Evolutionary conservation across 2,113 vertebrate species (phyloP), one percentile per base, ranked within the genome.

Genomic region (Morone chrysops): DNA sequence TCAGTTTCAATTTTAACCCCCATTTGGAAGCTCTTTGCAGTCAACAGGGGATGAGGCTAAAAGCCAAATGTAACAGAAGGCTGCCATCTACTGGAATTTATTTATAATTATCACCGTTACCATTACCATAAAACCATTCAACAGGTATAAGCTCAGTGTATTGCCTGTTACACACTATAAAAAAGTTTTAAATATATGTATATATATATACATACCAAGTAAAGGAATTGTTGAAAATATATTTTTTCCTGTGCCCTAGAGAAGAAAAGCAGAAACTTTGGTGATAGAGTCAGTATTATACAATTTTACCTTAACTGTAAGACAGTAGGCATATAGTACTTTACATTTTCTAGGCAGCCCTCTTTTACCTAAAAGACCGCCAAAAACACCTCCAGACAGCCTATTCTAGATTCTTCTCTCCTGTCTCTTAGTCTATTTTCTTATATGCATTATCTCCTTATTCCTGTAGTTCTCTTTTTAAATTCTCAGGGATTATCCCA

Each of bases 61-160:
- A 22, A 48, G 18, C 18, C 14, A 86, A 91, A 74, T 78, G 68
- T 86, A 61, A 54, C 57, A 25, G 65, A 82, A 88, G 11, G 70
- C n/a, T 84, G 87, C 92, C 93, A 86, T 81, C 93, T 93, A 82
- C 73, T 91, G 93, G 84, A 82, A 3, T 36, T 1, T 8, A 3
- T 36, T 1, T 2, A 6, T 1, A 75, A 85, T n/a, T 51, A n/a
- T 6, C 56, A 20, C 14, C 6, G 16, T 22, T 22, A 59, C 60
- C 16, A 10, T 13, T 13, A 18, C 9, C 9, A 1, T 14, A 8
- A 31, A 20, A 3, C 16, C 56, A 48, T 8, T 48, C 3, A 71
- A 8, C 4, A 11, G 1, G 6, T 67, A 7, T 20, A 18, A 53
- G 2, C 7, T 47, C 12, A 47, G 1, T 51, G 45, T 38, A 6